phyloP scores from a whole-genome alignment of 2,113 vertebrate genomes.

The Ciconia stormi region DNA sequence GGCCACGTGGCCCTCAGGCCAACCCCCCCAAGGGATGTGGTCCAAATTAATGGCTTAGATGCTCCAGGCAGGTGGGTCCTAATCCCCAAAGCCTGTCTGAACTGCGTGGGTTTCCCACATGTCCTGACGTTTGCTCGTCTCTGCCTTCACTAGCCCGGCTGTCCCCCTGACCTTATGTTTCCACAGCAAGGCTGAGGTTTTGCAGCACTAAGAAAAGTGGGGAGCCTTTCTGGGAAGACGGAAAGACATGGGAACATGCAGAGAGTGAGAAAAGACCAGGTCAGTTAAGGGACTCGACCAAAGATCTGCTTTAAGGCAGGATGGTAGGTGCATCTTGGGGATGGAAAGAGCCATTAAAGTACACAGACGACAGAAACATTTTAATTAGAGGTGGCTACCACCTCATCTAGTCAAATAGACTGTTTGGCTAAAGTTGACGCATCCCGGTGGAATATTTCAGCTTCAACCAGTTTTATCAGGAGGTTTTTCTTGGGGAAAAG shows the following conservation, averaged over 20 bases:
- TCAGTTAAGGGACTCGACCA: background rate
- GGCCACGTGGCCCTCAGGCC: background rate
- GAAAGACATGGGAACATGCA: background rate
- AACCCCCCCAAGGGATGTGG: background rate
- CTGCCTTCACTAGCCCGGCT: background rate
- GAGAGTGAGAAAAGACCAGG: background rate
- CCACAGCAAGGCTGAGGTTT: background rate
- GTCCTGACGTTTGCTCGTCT: accelerated
- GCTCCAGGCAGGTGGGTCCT: background rate
- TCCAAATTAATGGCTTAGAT: background rate
- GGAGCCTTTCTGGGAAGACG: background rate
- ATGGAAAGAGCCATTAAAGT: background rate
- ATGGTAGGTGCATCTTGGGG: background rate
- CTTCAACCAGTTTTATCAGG: background rate
- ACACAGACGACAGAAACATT: background rate
- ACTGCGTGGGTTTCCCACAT: accelerated
- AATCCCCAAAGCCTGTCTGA: background rate
- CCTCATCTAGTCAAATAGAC: background rate
- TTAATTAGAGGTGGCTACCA: background rate
- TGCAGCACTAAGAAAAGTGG: background rate
- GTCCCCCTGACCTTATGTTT: background rate
- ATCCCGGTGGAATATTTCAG: background rate
- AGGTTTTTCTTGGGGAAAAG: background rate
- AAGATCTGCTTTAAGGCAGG: background rate
- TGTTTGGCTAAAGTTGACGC: background rate